Conservation (phyloP, 2,888 invertebrate species). For the Pandemis heparana region DNA sequence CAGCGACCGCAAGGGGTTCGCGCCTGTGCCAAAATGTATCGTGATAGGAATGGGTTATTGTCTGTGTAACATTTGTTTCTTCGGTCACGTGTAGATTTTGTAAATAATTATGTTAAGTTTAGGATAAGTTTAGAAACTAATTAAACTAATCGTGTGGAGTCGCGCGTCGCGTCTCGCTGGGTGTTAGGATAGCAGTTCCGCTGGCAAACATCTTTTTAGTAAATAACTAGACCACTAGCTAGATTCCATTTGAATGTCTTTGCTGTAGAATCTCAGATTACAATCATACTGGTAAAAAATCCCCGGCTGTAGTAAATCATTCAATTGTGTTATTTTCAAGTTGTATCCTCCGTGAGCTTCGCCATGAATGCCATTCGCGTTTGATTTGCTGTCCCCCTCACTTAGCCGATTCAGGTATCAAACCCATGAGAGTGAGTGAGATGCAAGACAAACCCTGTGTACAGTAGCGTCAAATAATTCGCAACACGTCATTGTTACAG, state of each 20-base stretch:
- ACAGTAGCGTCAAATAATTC: no score
- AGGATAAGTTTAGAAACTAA: slow-evolving; percentile 18
- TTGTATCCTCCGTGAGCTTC: neutral
- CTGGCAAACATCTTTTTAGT: neutral
- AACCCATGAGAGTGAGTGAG: no score
- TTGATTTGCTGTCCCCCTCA: no score
- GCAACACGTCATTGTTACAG: no score
- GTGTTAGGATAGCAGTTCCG: neutral
- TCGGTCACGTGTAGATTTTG: slow-evolving; percentile 54
- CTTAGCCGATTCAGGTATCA: no score
- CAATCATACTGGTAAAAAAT: neutral
- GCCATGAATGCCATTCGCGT: no score
- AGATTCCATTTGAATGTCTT: neutral
- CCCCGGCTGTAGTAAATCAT: neutral
- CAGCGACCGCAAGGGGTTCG: neutral
- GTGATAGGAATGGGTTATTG: slow-evolving; percentile 17
- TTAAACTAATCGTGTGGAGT: slow-evolving; percentile 9
- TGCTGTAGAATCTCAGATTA: neutral
- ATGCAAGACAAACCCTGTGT: no score
- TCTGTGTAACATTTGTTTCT: slow-evolving; percentile 21
- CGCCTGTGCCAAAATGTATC: slow-evolving; percentile 18
- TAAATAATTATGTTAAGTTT: slow-evolving; percentile 51
- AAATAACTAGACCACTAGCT: no score
- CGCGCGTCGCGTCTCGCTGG: neutral
- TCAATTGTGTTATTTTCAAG: neutral